Conservation (phyloP, 1,140 invertebrate species). For the Oryctes rhinoceros region DNA sequence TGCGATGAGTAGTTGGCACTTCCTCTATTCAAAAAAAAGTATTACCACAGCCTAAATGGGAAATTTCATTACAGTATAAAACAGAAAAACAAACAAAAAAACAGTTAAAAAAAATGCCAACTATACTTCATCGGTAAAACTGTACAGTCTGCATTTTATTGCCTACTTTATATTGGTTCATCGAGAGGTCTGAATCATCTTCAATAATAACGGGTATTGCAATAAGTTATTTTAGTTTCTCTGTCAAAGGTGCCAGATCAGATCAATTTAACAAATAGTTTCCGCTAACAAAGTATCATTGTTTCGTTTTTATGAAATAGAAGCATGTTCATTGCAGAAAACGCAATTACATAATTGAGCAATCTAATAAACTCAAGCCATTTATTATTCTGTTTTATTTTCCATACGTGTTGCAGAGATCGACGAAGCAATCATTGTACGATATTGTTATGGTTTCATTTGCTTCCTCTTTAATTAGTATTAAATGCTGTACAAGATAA, state of each 20-base stretch:
- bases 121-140: background rate
- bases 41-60: constrained; percentile 30
- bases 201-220: too few species aligned
- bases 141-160: background rate
- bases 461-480: constrained; percentile 16
- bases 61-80: background rate
- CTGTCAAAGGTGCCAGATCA: background rate
- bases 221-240: too few species aligned
- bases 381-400: background rate
- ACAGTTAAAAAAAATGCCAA: constrained; percentile 27
- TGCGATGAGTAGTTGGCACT: background rate
- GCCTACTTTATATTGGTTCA: background rate
- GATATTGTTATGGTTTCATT: too few species aligned
- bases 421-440: too few species aligned
- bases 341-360: too few species aligned
- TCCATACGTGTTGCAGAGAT: background rate
- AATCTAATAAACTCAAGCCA: background rate
- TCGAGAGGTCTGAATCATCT: background rate
- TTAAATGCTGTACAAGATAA: constrained; percentile 15
- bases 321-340: too few species aligned
- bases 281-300: too few species aligned
- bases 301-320: too few species aligned
- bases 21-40: background rate
- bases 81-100: constrained; percentile 6
- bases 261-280: background rate